phyloP scores from a whole-genome alignment of 92 coral and sea anemone species.

The Palythoa heliodiscus region DNA sequence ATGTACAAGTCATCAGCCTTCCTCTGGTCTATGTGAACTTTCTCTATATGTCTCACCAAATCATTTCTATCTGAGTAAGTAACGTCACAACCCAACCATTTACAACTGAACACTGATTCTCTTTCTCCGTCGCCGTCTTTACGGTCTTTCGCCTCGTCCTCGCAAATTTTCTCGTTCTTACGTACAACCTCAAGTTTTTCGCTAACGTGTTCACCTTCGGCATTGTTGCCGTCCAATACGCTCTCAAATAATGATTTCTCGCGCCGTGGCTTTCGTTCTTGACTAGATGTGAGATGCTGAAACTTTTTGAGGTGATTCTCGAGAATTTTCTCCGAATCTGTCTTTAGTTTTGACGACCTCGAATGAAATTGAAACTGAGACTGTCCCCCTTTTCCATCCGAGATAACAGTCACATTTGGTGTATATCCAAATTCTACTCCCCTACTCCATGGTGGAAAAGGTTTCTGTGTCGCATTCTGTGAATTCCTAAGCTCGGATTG shows the following conservation, averaged over 20 bases:
- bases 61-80: constrained; percentile 92
- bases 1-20: constrained; percentile 97
- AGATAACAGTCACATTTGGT: constrained; percentile 85
- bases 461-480: constrained; percentile 23
- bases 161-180: constrained; percentile 63
- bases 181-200: constrained; percentile 42
- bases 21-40: constrained; percentile 98
- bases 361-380: constrained; percentile 58
- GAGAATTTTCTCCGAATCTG: constrained; percentile 85
- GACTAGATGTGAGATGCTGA: constrained; percentile 66
- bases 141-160: constrained; percentile 40
- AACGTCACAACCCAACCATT: constrained; percentile 89
- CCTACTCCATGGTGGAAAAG: constrained; percentile 58
- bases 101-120: constrained; percentile 66
- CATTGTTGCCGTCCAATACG: constrained; percentile 47
- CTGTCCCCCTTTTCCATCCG: constrained; percentile 78
- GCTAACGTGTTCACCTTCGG: constrained; percentile 15
- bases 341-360: constrained; percentile 41
- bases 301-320: constrained; percentile 83
- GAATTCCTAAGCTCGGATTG: constrained; percentile 38
- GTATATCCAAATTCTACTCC: constrained; percentile 62
- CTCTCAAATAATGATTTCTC: constrained; percentile 41
- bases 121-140: constrained; percentile 63
- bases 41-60: constrained; percentile 94
- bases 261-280: constrained; percentile 62